Evolutionary conservation across 2,888 invertebrate species (phyloP).

Genomic region (Acrobasis repandana): DNA sequence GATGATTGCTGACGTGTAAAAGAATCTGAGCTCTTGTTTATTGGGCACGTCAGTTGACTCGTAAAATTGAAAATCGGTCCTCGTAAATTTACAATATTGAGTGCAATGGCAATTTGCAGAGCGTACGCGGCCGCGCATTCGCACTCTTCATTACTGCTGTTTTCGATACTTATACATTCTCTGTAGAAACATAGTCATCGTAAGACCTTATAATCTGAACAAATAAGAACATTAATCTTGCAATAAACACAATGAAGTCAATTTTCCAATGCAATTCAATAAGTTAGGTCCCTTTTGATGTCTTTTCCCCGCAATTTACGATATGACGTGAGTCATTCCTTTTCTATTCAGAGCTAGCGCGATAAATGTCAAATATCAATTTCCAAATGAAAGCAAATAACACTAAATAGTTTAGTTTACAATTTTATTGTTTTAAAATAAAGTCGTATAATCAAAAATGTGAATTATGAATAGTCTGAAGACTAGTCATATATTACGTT

Average conservation of each 20-base stretch:
- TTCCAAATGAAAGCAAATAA: constrained; percentile 21
- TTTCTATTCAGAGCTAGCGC: constrained; percentile 24
- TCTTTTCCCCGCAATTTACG: constrained; percentile 26
- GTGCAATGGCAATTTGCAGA: constrained; percentile 64
- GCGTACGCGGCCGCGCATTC: constrained; percentile 66
- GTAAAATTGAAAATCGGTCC: constrained; percentile 72
- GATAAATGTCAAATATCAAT: constrained; percentile 15
- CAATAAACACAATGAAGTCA: neutral
- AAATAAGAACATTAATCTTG: neutral
- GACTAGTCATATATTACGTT: constrained; percentile 41
- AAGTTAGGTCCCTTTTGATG: neutral
- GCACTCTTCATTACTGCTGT: constrained; percentile 55
- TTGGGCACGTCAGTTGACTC: constrained; percentile 62
- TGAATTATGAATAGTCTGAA: constrained; percentile 38
- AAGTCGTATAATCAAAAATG: constrained; percentile 37
- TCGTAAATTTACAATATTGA: constrained; percentile 71
- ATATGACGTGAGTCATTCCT: constrained; percentile 25
- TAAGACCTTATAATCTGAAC: constrained; percentile 33
- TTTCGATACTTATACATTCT: constrained; percentile 35
- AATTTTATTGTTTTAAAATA: constrained; percentile 46
- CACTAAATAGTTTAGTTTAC: constrained; percentile 24
- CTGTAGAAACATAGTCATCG: constrained; percentile 37
- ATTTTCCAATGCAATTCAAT: neutral
- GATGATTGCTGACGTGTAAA: constrained; percentile 32
- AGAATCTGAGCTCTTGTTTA: constrained; percentile 53